A percentile compares a stretch with the other conserved stretches of the same genome.
phyloP scores from a whole-genome alignment of 2,888 invertebrate species.

The Pterostichus madidus region DNA sequence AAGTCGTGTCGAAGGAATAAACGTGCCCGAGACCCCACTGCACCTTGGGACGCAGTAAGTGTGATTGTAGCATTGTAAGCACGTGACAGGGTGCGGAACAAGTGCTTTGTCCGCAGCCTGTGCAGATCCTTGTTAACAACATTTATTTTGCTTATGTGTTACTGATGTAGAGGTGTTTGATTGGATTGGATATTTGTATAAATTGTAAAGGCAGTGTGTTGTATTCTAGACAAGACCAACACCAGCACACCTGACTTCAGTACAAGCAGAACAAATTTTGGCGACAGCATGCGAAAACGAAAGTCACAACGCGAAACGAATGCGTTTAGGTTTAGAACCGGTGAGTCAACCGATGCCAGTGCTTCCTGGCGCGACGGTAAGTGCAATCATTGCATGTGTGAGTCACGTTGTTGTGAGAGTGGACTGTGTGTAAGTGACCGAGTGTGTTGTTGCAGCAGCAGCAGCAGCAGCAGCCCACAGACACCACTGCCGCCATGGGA shows the following conservation, averaged over 20 bases:
- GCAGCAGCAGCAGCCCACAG: slow-evolving; percentile 83
- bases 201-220: neutral
- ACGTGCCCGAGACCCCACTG: slow-evolving; percentile 90
- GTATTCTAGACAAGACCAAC: slow-evolving; percentile 91
- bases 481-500: slow-evolving; percentile 81
- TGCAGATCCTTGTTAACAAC: neutral
- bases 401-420: too few species aligned
- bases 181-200: slow-evolving; percentile 36
- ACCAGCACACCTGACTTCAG: slow-evolving; percentile 97
- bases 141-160: neutral
- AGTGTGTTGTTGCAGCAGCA: slow-evolving; percentile 69
- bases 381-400: slow-evolving; percentile 67
- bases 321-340: slow-evolving; percentile 97
- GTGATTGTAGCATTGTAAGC: neutral
- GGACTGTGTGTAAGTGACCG: too few species aligned
- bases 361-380: slow-evolving; percentile 83
- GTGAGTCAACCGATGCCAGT: slow-evolving; percentile 94
- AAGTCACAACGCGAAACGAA: slow-evolving; percentile 97
- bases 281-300: slow-evolving; percentile 98
- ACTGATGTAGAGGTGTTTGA: slow-evolving; percentile 34
- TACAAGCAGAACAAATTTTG: slow-evolving; percentile 96
- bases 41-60: slow-evolving; percentile 93
- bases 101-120: neutral
- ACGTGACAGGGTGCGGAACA: too few species aligned
- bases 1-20: slow-evolving; percentile 97